These are phyloP conservation scores for Caenorhabditis remanei DNA, from an alignment of 1,140 invertebrate genomes.

Conservation along the genomic window DNA sequence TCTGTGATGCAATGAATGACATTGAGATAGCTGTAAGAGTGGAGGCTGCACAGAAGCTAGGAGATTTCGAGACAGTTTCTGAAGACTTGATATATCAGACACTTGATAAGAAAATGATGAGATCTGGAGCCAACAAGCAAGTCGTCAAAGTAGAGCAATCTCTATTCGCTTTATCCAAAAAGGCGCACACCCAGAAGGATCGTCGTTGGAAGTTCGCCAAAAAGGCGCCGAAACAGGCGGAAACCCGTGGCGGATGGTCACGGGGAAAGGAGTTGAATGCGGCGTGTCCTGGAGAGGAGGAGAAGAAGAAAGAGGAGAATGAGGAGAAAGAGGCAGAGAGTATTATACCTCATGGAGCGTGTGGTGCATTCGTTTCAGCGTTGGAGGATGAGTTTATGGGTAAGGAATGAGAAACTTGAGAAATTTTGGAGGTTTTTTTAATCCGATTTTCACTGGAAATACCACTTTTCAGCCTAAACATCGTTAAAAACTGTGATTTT, in stretches of 20 bases:
- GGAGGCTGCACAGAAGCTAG: slow-evolving; percentile 80
- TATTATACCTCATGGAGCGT: slow-evolving; percentile 91
- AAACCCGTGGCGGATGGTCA: slow-evolving; percentile 82
- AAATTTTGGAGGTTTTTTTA: no score
- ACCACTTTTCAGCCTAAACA: no score
- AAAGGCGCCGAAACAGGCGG: slow-evolving; percentile 4
- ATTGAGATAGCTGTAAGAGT: slow-evolving; percentile 71
- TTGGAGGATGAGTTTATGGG: slow-evolving; percentile 96
- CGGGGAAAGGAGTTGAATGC: slow-evolving; percentile 90
- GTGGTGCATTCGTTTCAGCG: slow-evolving; percentile 97
- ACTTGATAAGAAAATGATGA: slow-evolving; percentile 98
- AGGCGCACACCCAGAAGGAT: not conserved
- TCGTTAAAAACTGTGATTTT: no score
- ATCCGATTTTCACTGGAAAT: no score
- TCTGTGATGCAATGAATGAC: slow-evolving; percentile 93
- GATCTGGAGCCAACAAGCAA: slow-evolving; percentile 85
- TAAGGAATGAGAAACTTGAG: slow-evolving; percentile 77
- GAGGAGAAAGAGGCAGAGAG: slow-evolving; percentile 83
- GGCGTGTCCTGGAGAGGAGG: slow-evolving; percentile 84
- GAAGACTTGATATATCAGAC: slow-evolving; percentile 93
- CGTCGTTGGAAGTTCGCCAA: slow-evolving; percentile 19
- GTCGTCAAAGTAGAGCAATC: slow-evolving; percentile 60
- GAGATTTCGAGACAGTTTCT: slow-evolving; percentile 89
- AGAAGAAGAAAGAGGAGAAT: slow-evolving; percentile 79
- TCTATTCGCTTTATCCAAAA: slow-evolving; percentile 41